Evolutionary conservation across 2,888 invertebrate species (phyloP), one percentile per base, ranked within the genome.

Genomic region (Ametastegia equiseti): DNA sequence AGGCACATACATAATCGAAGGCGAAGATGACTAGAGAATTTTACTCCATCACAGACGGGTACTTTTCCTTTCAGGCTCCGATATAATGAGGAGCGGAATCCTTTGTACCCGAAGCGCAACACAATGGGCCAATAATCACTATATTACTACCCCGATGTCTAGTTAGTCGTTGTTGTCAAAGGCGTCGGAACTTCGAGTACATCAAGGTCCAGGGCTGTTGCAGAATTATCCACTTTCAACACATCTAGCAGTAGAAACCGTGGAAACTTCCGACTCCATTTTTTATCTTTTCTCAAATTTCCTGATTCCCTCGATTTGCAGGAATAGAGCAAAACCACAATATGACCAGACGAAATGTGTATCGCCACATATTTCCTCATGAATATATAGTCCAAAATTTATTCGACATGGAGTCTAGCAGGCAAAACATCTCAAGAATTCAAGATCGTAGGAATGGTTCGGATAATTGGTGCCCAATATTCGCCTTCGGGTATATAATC

Each of bases 61-160:
- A 75, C 50, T 75, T 75, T 75, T 54, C 54, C 75, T 75, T 50
- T 54, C 75, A 75, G 33, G 75, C 36, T 54, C 50, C 75, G n/a
- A 75, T 75, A 75, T 75, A 75, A 75, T n/a, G 75, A 75, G 75
- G 75, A 75, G 54, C 75, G 36, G 75, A 75, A 75, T 54, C 75
- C 54, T 75, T 75, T 75, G 75, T 75, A 54, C 54, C 54, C 54
- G 75, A 75, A 75, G 36, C n/a, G n/a, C 36, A 75, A 75, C 75
- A 33, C 50, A 54, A 75, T 50, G 36, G 73, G 73, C 73, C 73
- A 75, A 75, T 75, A 75, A 75, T 75, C 33, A 75, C 75, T 75
- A 54, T 75, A 75, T 54, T 75, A 54, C 27, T 27, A 36, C 50
- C 15, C 13, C 75, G 23, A 36, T 5, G 75, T 54, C 75, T 75